Evolutionary conservation across 1,140 invertebrate species (phyloP).

Genomic region (Apis laboriosa): DNA sequence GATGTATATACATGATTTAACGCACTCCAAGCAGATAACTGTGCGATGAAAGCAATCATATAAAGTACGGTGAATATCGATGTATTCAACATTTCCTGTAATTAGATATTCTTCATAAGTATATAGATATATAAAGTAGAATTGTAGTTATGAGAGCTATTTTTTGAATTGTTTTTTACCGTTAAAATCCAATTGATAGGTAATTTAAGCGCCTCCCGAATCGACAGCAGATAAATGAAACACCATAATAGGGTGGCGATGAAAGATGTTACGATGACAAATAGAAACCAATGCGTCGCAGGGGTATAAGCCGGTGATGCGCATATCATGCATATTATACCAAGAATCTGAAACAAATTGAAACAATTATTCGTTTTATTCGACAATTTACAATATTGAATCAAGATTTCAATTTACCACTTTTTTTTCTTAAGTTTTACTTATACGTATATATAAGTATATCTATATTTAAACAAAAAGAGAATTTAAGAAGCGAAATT

Average conservation of each 20-base stretch:
- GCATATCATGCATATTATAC: constrained; percentile 90
- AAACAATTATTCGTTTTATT: constrained; percentile 20
- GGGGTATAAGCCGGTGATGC: constrained; percentile 84
- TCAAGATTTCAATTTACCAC: not conserved
- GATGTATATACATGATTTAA: constrained; percentile 59
- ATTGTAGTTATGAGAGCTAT: not conserved
- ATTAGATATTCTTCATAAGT: constrained; percentile 62
- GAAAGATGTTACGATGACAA: constrained; percentile 90
- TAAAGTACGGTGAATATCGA: constrained; percentile 87
- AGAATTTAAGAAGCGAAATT: not conserved
- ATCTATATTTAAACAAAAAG: not conserved
- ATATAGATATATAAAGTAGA: not conserved
- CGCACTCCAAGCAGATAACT: constrained; percentile 84
- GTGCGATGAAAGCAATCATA: constrained; percentile 89
- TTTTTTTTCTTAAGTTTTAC: not conserved
- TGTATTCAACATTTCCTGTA: constrained; percentile 90
- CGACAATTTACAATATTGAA: not conserved
- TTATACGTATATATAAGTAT: not conserved
- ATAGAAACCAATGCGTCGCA: constrained; percentile 90
- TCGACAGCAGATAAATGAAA: constrained; percentile 89
- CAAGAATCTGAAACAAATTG: constrained; percentile 86
- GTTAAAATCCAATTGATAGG: constrained; percentile 92
- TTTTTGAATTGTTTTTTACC: constrained; percentile 82
- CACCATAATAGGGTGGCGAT: constrained; percentile 91
- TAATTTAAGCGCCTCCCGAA: constrained; percentile 88